Conservation (phyloP, 2,113 vertebrate genomes). For the Rhinolophus ferrumequinum region DNA sequence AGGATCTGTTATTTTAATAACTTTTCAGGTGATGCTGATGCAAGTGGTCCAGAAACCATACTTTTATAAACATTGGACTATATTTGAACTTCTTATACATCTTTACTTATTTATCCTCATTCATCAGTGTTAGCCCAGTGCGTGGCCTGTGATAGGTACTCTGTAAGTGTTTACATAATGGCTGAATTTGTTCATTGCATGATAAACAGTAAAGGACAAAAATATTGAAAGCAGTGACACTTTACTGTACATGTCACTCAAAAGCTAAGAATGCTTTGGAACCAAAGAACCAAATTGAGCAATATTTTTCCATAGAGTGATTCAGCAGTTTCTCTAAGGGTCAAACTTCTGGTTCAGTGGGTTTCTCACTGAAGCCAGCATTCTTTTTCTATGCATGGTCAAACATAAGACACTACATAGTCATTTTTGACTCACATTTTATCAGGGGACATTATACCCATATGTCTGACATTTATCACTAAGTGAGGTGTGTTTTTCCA, state of each 20-base stretch:
- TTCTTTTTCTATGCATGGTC: constrained; percentile 19
- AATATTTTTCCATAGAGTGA: neutral
- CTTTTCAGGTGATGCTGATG: neutral
- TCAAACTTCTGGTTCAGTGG: constrained; percentile 5
- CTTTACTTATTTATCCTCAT: constrained; percentile 6
- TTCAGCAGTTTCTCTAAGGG: constrained; percentile 40
- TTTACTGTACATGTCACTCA: neutral
- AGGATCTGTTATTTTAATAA: neutral
- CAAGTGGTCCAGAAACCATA: neutral
- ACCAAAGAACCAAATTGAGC: neutral
- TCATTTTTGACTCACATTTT: constrained; percentile 45
- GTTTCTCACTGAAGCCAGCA: constrained; percentile 1
- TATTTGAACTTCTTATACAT: neutral
- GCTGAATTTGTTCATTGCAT: neutral
- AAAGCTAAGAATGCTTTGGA: constrained; percentile 51
- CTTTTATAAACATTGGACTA: neutral
- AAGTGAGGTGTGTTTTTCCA: neutral
- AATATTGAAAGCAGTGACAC: constrained; percentile 13
- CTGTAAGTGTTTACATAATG: constrained; percentile 30
- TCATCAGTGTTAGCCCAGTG: neutral
- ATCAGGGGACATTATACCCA: neutral
- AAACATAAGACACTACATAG: neutral
- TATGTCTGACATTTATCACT: constrained; percentile 17
- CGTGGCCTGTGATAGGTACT: neutral
- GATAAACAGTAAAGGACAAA: neutral